Conservation (phyloP, 2,797 vertebrate species). For the Selene dorsalis region DNA sequence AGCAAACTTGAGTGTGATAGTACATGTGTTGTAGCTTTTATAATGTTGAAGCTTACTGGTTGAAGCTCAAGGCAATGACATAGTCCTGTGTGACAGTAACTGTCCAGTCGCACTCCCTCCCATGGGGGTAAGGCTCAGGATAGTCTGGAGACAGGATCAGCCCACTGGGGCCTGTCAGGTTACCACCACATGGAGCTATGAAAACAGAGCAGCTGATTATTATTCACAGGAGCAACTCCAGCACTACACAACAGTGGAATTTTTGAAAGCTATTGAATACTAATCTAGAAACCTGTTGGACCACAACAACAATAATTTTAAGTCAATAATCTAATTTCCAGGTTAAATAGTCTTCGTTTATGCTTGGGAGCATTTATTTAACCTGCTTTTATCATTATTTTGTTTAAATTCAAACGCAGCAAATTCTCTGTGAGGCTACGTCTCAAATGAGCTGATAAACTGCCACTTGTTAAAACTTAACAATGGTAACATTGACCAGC, state of each 20-base stretch:
- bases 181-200: slow-evolving; percentile 94
- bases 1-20: neutral
- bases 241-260: neutral
- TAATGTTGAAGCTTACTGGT: slow-evolving; percentile 83
- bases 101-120: slow-evolving; percentile 97
- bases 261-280: neutral
- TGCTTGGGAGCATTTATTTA: neutral
- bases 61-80: slow-evolving; percentile 95
- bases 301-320: neutral
- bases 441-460: neutral
- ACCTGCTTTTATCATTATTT: neutral
- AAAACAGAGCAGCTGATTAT: neutral
- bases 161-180: slow-evolving; percentile 92
- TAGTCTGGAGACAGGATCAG: slow-evolving; percentile 97
- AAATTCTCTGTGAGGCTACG: neutral
- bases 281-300: neutral
- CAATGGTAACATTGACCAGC: neutral
- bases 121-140: slow-evolving; percentile 95
- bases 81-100: slow-evolving; percentile 93
- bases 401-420: neutral
- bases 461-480: neutral
- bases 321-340: neutral
- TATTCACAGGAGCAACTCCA: neutral
- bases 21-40: neutral
- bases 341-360: neutral